Evolutionary conservation across 2,113 vertebrate genomes (phyloP).

Genomic region (Balaenoptera acutorostrata): DNA sequence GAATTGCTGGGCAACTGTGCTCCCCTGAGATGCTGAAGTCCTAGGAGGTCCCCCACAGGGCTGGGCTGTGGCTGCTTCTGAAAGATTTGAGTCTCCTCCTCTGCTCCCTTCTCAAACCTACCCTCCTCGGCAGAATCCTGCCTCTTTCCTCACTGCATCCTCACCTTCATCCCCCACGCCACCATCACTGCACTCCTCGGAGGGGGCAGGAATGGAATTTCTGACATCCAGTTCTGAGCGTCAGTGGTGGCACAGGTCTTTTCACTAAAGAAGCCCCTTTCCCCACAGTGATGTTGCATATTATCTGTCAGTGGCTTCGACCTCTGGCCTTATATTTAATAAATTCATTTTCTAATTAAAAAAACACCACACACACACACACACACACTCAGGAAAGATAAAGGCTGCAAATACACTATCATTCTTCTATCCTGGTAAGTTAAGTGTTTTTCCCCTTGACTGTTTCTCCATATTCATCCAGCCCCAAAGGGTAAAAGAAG

Average conservation of each 20-base stretch:
- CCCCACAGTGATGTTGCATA: no score
- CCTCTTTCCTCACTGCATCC: neutral
- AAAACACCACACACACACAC: neutral
- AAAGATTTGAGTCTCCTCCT: neutral
- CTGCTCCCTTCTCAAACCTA: neutral
- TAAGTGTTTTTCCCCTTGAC: neutral
- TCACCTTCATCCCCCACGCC: neutral
- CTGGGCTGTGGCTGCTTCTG: neutral
- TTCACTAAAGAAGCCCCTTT: neutral
- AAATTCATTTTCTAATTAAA: neutral
- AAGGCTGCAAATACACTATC: neutral
- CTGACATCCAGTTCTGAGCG: neutral
- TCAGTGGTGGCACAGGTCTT: neutral
- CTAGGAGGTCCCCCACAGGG: neutral
- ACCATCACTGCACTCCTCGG: neutral
- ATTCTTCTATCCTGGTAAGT: neutral
- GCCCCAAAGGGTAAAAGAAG: neutral
- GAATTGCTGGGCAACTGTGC: neutral
- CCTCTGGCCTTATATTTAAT: neutral
- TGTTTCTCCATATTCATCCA: neutral
- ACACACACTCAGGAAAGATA: neutral
- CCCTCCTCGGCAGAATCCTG: neutral
- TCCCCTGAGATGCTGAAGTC: neutral
- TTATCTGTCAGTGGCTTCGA: neutral
- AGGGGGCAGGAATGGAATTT: neutral